Conservation (phyloP, 2,113 vertebrate genomes). For the Copsychus sechellarum region DNA sequence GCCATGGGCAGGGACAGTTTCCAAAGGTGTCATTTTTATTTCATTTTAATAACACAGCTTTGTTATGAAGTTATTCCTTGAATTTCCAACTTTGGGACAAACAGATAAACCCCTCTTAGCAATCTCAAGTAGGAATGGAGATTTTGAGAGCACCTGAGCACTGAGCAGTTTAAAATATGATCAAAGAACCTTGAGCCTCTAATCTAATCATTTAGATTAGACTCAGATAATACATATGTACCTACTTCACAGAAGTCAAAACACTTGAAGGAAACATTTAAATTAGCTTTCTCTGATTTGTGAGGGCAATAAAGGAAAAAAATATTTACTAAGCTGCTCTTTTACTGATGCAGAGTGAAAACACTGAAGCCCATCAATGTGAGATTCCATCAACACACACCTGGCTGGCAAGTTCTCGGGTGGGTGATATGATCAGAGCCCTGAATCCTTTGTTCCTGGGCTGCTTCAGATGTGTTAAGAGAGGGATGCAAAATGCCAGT, state of each 20-base stretch:
- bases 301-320: neutral
- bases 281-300: neutral
- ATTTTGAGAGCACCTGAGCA: neutral
- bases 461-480: constrained; percentile 86
- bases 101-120: neutral
- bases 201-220: neutral
- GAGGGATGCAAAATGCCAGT: constrained; percentile 90
- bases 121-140: neutral
- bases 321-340: neutral
- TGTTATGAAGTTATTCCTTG: neutral
- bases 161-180: neutral
- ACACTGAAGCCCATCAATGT: fast-evolving
- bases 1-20: neutral
- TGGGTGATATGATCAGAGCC: constrained; percentile 91
- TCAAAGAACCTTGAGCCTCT: neutral
- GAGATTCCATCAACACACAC: constrained; percentile 54
- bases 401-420: constrained; percentile 93
- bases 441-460: constrained; percentile 92
- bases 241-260: neutral
- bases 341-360: neutral
- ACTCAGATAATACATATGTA: neutral
- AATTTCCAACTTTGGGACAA: neutral
- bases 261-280: neutral
- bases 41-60: neutral
- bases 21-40: neutral